A percentile compares a stretch with the other conserved stretches of the same genome.
Evolutionary conservation across 2,113 vertebrate genomes (phyloP).

Genomic region (Galemys pyrenaicus): DNA sequence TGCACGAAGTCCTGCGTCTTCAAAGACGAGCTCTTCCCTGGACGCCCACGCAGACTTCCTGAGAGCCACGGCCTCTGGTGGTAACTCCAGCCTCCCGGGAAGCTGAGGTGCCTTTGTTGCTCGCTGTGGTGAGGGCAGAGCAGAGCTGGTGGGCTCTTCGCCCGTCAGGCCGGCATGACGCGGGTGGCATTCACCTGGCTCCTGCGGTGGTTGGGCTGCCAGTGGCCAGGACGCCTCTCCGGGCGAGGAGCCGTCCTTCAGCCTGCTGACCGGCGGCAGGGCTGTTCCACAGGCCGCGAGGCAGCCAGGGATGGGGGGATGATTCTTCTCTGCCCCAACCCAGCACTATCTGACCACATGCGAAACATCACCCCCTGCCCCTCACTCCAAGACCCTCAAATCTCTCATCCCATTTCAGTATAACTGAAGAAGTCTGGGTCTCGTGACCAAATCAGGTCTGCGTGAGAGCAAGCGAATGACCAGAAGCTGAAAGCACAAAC

Average conservation of each 20-base stretch:
- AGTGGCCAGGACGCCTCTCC: too few species aligned
- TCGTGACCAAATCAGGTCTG: neutral
- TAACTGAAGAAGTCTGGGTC: neutral
- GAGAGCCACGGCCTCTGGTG: neutral
- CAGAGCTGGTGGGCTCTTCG: neutral
- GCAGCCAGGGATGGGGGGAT: too few species aligned
- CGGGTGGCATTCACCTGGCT: rapidly evolving
- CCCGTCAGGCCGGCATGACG: too few species aligned
- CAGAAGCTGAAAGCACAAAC: neutral
- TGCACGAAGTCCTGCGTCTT: neutral
- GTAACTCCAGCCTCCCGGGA: neutral
- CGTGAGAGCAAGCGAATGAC: neutral
- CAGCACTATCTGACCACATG: neutral
- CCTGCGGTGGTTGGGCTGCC: too few species aligned
- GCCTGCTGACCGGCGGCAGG: too few species aligned
- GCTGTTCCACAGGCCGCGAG: too few species aligned
- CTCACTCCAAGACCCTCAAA: too few species aligned
- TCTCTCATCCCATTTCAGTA: neutral
- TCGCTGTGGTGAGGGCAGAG: too few species aligned
- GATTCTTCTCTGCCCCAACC: too few species aligned
- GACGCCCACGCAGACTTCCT: neutral
- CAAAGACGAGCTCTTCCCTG: neutral
- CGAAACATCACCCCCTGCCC: neutral
- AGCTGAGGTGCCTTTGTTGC: too few species aligned
- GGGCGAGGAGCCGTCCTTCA: too few species aligned